Base-by-base conservation (phyloP, 1,140 invertebrate species). In the Leguminivora glycinivorella region DNA sequence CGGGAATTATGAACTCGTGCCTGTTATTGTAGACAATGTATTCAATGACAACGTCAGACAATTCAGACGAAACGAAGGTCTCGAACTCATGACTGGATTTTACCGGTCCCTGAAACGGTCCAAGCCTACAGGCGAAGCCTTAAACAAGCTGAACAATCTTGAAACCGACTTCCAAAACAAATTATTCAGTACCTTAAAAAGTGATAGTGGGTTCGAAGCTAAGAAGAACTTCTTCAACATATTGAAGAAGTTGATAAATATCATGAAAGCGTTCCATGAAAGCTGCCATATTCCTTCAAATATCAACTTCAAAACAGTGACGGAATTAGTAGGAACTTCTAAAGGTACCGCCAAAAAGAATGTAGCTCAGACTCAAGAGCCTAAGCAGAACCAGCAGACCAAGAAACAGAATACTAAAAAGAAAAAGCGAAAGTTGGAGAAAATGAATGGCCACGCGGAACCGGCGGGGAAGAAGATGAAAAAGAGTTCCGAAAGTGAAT, bases 61-160 rank as follows among this genome's bases (percentile, higher is more conserved):
- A 24, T 96, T 94, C 76, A 87, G 94, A 52, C 92, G 93, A 72
- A 92, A 92, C 74, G 94, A 95, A 83, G 95, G 94, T 1, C 69
- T 95, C 0, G 94, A 95, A 76, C 86, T 95, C 68, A 76, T 95
- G 56, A 85, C 89, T 47, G 87, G 92, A 43, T 95, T 95, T 76
- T 95, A 94, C 79, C 88, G 88, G 25, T 93, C 94, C 63, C 73
- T 92, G 22, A 92, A 90, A 79, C 84, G 92, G 70, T 76, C 75
- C 58, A 90, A 90, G 73, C 83, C 85, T 4, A 71, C 60, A 24
- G 74, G 83, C 9, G 68, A 70, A 66, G 43, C 70, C 12, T 69
- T 79, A n/a, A 68, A 63, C 17, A 75, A 76, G 70, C 67, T 90
- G 56, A 47, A 69, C 9, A 76, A 80, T 9, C 68, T 89, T 56